phyloP scores from a whole-genome alignment of 2,797 vertebrate genomes.

The Malurus leucopterus region DNA sequence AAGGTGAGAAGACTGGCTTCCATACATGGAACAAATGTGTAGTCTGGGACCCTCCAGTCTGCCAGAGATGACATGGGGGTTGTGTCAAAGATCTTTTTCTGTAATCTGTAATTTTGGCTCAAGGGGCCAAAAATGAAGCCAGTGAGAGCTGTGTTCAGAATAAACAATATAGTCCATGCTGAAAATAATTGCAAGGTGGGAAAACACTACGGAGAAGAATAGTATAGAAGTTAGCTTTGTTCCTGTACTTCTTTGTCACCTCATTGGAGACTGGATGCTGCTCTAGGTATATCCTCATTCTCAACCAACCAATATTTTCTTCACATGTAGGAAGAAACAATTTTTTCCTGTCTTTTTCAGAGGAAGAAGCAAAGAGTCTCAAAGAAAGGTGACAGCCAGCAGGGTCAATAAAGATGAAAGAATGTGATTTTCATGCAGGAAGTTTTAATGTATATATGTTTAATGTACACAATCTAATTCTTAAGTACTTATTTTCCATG shows the following conservation, averaged over 20 bases:
- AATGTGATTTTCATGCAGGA: neutral
- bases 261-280: neutral
- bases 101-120: neutral
- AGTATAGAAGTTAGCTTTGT: neutral
- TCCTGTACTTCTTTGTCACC: neutral
- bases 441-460: neutral
- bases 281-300: neutral
- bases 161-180: neutral
- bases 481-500: neutral
- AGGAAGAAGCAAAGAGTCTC: neutral
- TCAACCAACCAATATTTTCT: neutral
- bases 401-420: neutral
- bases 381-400: neutral
- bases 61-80: neutral
- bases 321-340: neutral
- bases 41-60: neutral
- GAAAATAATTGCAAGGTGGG: neutral
- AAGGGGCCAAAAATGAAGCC: neutral
- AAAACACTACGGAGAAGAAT: neutral
- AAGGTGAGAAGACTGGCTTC: neutral
- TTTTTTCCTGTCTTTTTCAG: neutral
- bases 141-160: neutral
- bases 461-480: neutral
- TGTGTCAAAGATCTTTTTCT: neutral
- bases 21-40: accelerated